Percentiles rank a stretch among this genome's conserved stretches.
phyloP scores from a whole-genome alignment of 1,140 invertebrate species.

The Bombus superbus region DNA sequence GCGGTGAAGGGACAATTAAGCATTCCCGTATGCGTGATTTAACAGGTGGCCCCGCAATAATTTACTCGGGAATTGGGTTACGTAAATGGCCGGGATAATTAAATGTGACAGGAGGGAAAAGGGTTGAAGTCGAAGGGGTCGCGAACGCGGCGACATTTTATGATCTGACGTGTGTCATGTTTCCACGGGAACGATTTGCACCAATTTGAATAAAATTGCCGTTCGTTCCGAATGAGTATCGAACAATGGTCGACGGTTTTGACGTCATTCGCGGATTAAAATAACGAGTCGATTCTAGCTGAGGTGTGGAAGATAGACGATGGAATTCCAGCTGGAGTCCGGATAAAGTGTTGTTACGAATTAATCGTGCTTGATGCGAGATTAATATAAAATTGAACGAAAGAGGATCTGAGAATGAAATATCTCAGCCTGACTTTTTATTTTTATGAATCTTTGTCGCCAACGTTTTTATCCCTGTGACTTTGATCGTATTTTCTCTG shows the following conservation, averaged over 20 bases:
- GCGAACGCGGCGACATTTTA: neutral
- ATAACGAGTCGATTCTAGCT: conserved; percentile 4
- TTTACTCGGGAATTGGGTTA: conserved; percentile 40
- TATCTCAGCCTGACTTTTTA: neutral
- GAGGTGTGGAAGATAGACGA: neutral
- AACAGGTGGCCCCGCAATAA: conserved; percentile 36
- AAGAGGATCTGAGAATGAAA: neutral
- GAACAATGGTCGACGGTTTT: neutral
- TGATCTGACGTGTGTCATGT: conserved; percentile 1
- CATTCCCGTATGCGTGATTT: conserved; percentile 31
- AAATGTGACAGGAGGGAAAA: conserved; percentile 13
- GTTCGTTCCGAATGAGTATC: neutral
- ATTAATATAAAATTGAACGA: neutral
- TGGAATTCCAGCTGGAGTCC: neutral
- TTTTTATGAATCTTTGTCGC: neutral
- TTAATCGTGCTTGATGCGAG: neutral
- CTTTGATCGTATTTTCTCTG: neutral
- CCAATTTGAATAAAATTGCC: conserved; percentile 19
- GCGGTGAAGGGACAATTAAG: conserved; percentile 18
- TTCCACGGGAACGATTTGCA: neutral
- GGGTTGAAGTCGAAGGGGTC: conserved; percentile 3
- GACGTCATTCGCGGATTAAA: conserved; percentile 1
- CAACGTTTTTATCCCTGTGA: neutral
- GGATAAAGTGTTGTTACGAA: neutral
- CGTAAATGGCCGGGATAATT: conserved; percentile 30